Percentiles rank a stretch among this genome's conserved stretches.
phyloP scores from a whole-genome alignment of 2,797 vertebrate genomes.

The Propithecus deckenii region DNA sequence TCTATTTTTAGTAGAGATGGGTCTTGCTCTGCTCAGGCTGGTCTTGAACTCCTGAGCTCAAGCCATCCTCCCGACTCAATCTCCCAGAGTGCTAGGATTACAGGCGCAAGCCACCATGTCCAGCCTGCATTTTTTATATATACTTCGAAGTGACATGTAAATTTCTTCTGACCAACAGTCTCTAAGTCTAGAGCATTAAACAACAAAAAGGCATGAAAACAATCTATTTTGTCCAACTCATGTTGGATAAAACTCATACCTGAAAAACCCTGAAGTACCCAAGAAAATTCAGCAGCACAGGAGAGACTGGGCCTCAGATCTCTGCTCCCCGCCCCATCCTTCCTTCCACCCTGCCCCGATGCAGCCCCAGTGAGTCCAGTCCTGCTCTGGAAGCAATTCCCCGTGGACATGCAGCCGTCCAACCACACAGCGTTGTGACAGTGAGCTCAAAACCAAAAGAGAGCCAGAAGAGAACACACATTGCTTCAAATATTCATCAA shows the following conservation, averaged over 20 bases:
- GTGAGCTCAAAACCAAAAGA: background rate
- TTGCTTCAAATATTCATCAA: background rate
- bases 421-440: background rate
- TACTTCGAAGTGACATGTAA: background rate
- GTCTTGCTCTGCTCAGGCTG: no score
- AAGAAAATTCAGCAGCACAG: background rate
- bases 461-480: rapidly evolving
- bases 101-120: no score
- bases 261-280: background rate
- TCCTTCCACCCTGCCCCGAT: background rate
- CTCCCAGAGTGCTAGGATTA: no score
- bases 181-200: background rate
- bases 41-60: no score
- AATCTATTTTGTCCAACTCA: background rate
- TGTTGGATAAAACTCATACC: background rate
- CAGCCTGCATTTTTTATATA: background rate
- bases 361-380: rapidly evolving
- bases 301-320: background rate
- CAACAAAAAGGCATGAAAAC: background rate
- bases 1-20: no score
- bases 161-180: background rate
- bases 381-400: background rate
- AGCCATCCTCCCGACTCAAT: no score
- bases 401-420: background rate
- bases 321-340: rapidly evolving